Base-by-base conservation (phyloP, 2,797 vertebrate species). In the Notolepis coatsorum region DNA sequence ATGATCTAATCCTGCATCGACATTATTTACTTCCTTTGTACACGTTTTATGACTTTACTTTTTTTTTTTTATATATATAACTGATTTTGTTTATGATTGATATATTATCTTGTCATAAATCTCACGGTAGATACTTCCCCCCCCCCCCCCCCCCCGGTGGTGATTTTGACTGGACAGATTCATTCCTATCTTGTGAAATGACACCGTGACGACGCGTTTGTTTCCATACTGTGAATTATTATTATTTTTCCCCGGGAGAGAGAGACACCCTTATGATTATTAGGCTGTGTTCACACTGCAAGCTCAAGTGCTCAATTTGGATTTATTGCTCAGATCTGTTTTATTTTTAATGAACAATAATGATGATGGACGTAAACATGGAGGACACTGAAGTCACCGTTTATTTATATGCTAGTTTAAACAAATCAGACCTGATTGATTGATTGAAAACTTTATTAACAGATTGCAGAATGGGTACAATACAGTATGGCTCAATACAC, bases 181-280 rank as follows among this genome's bases (percentile, higher is more conserved):
- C 57, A 63, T 57, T 56, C 68, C 35, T 58, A 63, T 54, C 39
- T 47, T 39, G 37, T 54, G 31, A 41, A 25, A 65, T 61, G 24
- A 65, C 2, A 30, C 50, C 27, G 67, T 43, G 27, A 65, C 71
- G 46, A 78, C 64, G 65, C 57, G 68, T 68, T 81, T 21, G 79
- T 84, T 84, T 78, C 62, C 71, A 87, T 88, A 92, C 91, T 93
- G 92, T 93, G 92, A 94, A 93, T 89, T 85, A 76, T 69, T 68
- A 61, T 77, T 53, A 37, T 78, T 74, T 81, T 76, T 45, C 18
- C 68, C 54, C 77, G 65, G 75, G 71, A 73, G 58, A 75, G 71
- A 73, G 58, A 71, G 20, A 68, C 69, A 72, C 48, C 5, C 49
- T 60, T 78, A 54, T 63, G 48, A 46, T 33, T 77, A 72, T 86